Evolutionary conservation across 2,797 vertebrate genomes (phyloP).

Genomic region (Smutsia gigantea): DNA sequence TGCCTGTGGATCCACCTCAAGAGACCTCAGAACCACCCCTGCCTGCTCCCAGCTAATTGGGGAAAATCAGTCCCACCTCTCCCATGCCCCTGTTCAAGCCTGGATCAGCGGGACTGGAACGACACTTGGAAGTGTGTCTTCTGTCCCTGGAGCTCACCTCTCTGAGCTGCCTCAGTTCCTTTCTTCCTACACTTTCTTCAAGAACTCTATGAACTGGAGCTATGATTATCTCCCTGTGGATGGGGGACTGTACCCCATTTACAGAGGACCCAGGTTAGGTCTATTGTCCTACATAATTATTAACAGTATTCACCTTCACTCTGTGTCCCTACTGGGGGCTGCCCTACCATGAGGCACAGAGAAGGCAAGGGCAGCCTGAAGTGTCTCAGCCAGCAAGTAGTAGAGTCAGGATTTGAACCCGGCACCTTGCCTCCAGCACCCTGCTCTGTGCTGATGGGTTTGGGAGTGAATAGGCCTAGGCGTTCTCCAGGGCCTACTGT

Average conservation of each 20-base stretch:
- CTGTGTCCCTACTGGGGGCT: background rate
- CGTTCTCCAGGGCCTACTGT: background rate
- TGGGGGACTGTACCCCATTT: background rate
- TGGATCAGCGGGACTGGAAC: accelerated
- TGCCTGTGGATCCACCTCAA: background rate
- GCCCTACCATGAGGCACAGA: background rate
- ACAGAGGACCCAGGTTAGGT: background rate
- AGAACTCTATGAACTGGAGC: background rate
- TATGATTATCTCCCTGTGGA: background rate
- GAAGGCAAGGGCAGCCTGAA: background rate
- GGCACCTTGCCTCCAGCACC: background rate
- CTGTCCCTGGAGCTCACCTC: background rate
- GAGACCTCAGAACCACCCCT: background rate
- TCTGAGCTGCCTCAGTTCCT: background rate
- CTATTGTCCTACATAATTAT: background rate
- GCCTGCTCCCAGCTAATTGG: background rate
- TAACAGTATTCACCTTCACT: background rate
- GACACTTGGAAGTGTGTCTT: no score
- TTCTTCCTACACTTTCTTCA: background rate
- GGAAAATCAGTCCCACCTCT: background rate
- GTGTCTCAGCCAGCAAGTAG: background rate
- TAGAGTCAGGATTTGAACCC: background rate
- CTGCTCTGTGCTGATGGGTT: no score
- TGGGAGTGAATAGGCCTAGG: background rate
- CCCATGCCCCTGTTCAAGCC: accelerated